Evolutionary conservation across 2,113 vertebrate species (phyloP), one percentile per base, ranked within the genome.

Genomic region (Bufo gargarizans): DNA sequence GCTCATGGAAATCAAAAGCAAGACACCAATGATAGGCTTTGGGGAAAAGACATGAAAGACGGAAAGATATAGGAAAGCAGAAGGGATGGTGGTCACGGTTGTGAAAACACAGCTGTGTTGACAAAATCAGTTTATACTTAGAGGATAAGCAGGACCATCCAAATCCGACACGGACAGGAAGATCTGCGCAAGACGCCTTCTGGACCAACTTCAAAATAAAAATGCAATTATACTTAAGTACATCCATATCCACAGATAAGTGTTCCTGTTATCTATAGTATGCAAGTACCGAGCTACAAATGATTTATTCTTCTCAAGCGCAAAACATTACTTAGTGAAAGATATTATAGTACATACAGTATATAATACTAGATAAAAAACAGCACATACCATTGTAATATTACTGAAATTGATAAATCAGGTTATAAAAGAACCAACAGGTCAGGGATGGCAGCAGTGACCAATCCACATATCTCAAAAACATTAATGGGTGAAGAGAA

Each of bases 51-150:
- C 49, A 71, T 53, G 82, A 65, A 55, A 43, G 6, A 50, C 17
- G 13, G 82, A 50, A 67, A 63, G 43, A 49, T 65, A 22, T 49
- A 65, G 33, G 10, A 17, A 83, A 47, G 61, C 63, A 69, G 81
- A 49, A 67, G 61, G 81, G 10, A 47, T 81, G 58, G 33, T 43
- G 56, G 43, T 43, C 56, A 43, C 20, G 13, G 49, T 55, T 84
- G 82, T 49, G 20, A 84, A 69, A 84, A 84, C 82, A 84, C 82
- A 84, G 82, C 82, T 84, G 82, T 71, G 82, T 33, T 71, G 63
- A 69, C n/a, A 7, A 84, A 84, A 71, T 69, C 63, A 49, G 47
- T 84, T 83, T 53, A 71, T 84, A 16, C 63, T 53, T n/a, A 9
- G 49, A 84, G 49, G 50, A 82, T 82, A 45, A 82, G 63, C 63